phyloP scores from a whole-genome alignment of 2,797 vertebrate species.

The Bovichtus variegatus region DNA sequence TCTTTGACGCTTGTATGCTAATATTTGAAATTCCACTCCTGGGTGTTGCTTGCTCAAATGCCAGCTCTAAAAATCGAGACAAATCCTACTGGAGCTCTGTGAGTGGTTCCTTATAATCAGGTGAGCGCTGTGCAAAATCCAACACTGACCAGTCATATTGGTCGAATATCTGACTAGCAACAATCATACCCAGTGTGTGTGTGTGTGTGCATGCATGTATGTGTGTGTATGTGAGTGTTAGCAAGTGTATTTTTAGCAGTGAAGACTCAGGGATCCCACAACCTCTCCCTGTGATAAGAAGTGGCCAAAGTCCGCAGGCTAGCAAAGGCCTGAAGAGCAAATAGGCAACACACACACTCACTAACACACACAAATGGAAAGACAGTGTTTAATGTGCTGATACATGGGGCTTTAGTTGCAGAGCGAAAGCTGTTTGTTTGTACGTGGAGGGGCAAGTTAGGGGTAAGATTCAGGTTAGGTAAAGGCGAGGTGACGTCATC shows the following conservation, averaged over 20 bases:
- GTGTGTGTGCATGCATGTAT: constrained; percentile 31
- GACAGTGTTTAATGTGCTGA: constrained; percentile 67
- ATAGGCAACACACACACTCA: constrained; percentile 62
- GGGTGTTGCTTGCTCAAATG: constrained; percentile 25
- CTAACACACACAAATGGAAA: constrained; percentile 30
- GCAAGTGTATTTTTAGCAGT: constrained; percentile 79
- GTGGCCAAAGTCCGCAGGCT: constrained; percentile 83
- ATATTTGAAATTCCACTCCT: constrained; percentile 59
- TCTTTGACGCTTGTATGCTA: constrained; percentile 34
- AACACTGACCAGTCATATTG: not conserved
- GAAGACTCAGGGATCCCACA: constrained; percentile 80
- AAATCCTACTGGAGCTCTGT: not conserved
- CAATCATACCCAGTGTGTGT: constrained; percentile 13
- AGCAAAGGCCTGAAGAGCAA: constrained; percentile 74
- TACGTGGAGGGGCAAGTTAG: constrained; percentile 58
- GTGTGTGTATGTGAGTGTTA: constrained; percentile 25
- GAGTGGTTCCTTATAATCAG: not conserved
- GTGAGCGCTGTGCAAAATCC: not conserved
- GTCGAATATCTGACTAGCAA: constrained; percentile 4
- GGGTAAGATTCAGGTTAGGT: constrained; percentile 76
- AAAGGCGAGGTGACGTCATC: constrained; percentile 80
- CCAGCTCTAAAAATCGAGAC: not conserved
- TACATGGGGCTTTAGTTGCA: constrained; percentile 55
- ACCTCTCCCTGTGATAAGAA: constrained; percentile 86
- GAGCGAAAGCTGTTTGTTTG: constrained; percentile 70